These are phyloP conservation scores for Agelastica alni DNA, from an alignment of 2,888 invertebrate species.

Conservation along the genomic window DNA sequence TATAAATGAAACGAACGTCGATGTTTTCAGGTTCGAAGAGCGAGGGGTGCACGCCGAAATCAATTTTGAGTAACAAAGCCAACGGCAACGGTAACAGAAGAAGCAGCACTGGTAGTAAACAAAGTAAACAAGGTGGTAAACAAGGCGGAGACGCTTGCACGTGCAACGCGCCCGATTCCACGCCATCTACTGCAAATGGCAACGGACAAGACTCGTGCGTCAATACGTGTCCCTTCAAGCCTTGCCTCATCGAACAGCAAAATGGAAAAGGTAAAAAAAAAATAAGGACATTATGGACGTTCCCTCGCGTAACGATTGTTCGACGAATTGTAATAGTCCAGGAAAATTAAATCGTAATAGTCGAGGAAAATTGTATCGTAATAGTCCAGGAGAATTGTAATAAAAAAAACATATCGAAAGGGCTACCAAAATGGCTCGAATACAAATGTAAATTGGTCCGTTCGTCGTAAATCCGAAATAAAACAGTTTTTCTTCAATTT, in stretches of 20 bases:
- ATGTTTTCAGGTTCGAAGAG: slow-evolving; percentile 8
- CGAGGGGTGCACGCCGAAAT: slow-evolving; percentile 2
- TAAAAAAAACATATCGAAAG: no score
- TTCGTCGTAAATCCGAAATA: no score
- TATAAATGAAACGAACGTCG: not conserved
- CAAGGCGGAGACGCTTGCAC: not conserved
- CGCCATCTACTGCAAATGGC: not conserved
- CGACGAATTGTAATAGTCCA: no score
- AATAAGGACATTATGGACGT: no score
- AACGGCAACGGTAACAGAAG: not conserved
- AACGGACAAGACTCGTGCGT: not conserved
- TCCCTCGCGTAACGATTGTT: not conserved
- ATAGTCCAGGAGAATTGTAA: no score
- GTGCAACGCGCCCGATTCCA: not conserved
- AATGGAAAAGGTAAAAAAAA: not conserved
- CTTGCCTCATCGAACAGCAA: slow-evolving; percentile 22
- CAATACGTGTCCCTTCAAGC: slow-evolving; percentile 21
- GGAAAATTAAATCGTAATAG: no score
- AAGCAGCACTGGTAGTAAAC: no score
- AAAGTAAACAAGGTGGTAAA: not conserved
- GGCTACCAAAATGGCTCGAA: no score
- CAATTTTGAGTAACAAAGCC: not conserved
- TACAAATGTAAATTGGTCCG: no score
- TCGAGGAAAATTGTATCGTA: no score
- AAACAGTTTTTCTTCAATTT: no score